Conservation (phyloP, 2,797 vertebrate species). For the Enoplosus armatus region DNA sequence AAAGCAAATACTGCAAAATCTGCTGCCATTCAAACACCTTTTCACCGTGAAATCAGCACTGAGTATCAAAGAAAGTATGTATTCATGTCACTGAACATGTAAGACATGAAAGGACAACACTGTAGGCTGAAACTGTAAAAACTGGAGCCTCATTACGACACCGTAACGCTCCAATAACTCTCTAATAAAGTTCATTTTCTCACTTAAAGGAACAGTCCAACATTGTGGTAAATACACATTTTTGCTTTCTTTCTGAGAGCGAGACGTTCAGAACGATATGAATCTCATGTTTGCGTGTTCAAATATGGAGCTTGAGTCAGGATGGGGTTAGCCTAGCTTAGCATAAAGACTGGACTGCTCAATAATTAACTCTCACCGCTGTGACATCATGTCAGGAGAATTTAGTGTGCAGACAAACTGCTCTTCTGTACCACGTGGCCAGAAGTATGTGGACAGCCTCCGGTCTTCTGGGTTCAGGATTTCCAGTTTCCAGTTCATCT, state of each 20-base stretch:
- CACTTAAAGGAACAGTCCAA: no score
- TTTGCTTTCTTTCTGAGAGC: no score
- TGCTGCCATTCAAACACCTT: slow-evolving; percentile 5
- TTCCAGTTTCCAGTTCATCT: no score
- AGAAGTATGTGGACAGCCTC: slow-evolving; percentile 3
- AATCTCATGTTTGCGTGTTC: background rate
- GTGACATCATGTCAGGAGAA: background rate
- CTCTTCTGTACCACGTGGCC: background rate
- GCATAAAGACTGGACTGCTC: background rate
- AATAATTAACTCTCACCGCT: background rate
- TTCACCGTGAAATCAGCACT: background rate
- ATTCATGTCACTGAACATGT: background rate
- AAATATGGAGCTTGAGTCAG: background rate
- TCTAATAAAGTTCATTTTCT: no score
- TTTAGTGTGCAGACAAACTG: background rate
- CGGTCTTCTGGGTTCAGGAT: no score
- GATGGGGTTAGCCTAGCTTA: background rate
- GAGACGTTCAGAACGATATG: background rate
- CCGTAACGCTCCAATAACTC: no score
- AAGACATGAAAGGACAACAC: background rate
- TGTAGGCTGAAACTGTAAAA: background rate
- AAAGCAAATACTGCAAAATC: slow-evolving; percentile 6
- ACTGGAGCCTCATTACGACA: background rate
- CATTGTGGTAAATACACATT: no score
- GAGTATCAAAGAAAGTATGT: background rate